Evolutionary conservation across 1,140 invertebrate species (phyloP).

Genomic region (Trichonephila inaurata): DNA sequence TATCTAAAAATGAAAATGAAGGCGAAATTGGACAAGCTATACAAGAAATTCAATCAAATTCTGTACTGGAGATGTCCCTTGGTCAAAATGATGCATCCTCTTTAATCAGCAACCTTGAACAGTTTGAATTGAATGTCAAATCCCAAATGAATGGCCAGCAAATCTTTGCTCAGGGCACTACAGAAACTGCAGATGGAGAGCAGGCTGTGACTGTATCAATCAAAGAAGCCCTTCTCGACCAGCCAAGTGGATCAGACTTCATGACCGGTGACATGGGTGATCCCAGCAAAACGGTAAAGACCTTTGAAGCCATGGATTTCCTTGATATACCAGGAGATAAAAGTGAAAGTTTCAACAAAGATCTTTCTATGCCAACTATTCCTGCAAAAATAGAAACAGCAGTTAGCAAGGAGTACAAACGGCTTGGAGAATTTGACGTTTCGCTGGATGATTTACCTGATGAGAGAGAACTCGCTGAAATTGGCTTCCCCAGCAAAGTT

Average conservation of each 20-base stretch:
- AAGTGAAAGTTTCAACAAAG: neutral
- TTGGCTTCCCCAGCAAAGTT: constrained; percentile 78
- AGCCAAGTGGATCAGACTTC: constrained; percentile 48
- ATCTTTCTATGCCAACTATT: neutral
- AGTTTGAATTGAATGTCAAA: constrained; percentile 68
- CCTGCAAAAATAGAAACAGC: constrained; percentile 51
- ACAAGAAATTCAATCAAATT: constrained; percentile 70
- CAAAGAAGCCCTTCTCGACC: constrained; percentile 68
- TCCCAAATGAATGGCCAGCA: constrained; percentile 72
- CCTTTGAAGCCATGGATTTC: constrained; percentile 66
- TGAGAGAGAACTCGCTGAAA: constrained; percentile 77
- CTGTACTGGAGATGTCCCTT: constrained; percentile 62
- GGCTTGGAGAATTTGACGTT: constrained; percentile 67
- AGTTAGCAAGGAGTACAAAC: constrained; percentile 61
- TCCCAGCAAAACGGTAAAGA: constrained; percentile 42
- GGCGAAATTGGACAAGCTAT: constrained; percentile 74
- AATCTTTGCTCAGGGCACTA: constrained; percentile 68
- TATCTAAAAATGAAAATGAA: constrained; percentile 46
- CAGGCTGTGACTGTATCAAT: constrained; percentile 69
- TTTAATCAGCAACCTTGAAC: constrained; percentile 67
- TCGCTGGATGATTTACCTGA: constrained; percentile 76
- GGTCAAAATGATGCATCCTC: constrained; percentile 64
- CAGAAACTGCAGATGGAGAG: constrained; percentile 70
- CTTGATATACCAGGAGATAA: constrained; percentile 47
- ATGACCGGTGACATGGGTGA: constrained; percentile 50